Conservation (phyloP, 1,140 invertebrate genomes). For the Leguminivora glycinivorella region DNA sequence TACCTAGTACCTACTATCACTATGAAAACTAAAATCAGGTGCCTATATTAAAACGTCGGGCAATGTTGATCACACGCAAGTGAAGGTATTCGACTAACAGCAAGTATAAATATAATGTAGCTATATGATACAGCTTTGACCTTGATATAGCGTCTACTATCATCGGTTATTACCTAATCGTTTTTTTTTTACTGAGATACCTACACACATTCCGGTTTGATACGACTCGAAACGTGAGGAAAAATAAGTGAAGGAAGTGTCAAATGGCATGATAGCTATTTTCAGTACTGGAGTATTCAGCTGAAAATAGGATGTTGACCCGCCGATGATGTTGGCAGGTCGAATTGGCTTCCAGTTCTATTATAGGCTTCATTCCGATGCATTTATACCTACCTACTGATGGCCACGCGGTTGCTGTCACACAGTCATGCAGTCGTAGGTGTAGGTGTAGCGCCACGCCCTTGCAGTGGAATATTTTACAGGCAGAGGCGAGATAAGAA, state of each 20-base stretch:
- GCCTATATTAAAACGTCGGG: neutral
- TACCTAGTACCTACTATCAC: too few relatives aligned
- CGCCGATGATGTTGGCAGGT: neutral
- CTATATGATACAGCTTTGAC: neutral
- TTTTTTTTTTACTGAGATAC: neutral
- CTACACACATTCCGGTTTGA: neutral
- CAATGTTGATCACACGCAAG: slow-evolving; percentile 4
- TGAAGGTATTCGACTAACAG: neutral
- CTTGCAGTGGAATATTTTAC: slow-evolving; percentile 4
- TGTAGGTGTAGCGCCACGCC: slow-evolving; percentile 15
- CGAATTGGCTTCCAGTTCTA: neutral
- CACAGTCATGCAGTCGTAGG: neutral
- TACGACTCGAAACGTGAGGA: neutral
- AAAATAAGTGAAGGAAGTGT: neutral
- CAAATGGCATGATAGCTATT: neutral
- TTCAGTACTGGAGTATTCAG: neutral
- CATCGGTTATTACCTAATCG: neutral
- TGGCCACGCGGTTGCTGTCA: neutral
- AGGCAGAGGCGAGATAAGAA: neutral
- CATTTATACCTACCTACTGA: slow-evolving; percentile 1
- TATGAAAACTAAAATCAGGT: neutral
- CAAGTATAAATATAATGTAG: neutral
- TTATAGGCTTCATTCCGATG: slow-evolving; percentile 1
- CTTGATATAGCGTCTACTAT: neutral
- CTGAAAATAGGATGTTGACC: slow-evolving; percentile 20